Conservation (phyloP, 2,113 vertebrate species). For the Setophaga coronata region DNA sequence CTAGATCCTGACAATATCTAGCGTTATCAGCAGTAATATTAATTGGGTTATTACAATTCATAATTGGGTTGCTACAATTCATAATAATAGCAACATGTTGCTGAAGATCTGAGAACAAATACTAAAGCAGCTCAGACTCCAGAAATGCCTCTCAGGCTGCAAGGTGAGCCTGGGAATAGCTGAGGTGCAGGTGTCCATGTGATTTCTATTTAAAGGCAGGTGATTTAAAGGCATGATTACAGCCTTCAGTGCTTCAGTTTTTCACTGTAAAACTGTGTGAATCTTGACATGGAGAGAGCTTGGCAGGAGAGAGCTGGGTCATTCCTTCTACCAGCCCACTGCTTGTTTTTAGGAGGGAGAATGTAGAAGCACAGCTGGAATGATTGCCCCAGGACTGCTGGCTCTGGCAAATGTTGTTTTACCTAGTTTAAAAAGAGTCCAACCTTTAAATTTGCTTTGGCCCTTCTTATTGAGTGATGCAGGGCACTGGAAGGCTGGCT, state of each 20-base stretch:
- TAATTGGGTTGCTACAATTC: neutral
- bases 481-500: neutral
- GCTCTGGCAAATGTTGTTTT: neutral
- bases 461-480: neutral
- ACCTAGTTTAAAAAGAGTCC: neutral
- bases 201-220: neutral
- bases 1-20: neutral
- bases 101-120: neutral
- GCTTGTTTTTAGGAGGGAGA: neutral
- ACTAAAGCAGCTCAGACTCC: neutral
- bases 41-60: neutral
- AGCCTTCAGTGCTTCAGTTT: neutral
- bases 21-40: neutral
- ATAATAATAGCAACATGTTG: neutral
- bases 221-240: neutral
- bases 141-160: neutral
- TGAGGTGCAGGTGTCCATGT: neutral
- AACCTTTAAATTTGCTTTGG: neutral
- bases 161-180: rapidly evolving
- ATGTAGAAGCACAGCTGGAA: neutral
- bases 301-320: neutral
- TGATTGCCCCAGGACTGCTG: neutral
- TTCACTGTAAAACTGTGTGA: neutral
- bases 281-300: neutral
- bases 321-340: neutral